These are phyloP conservation scores for Callopanchax toddi DNA, from an alignment of 2,113 vertebrate genomes.

Conservation along the genomic window DNA sequence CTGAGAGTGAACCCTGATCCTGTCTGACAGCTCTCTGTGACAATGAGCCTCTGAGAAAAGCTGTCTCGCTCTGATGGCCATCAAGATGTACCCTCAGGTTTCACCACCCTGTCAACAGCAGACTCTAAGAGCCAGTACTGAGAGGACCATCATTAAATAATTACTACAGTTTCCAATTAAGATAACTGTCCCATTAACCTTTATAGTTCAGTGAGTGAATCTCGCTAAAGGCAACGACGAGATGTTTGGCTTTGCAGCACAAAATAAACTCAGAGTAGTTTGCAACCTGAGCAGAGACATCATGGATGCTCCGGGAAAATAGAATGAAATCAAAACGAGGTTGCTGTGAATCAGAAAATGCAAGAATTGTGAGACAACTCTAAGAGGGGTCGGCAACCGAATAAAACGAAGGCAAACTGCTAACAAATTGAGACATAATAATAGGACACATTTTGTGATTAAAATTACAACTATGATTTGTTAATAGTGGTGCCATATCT, in stretches of 20 bases:
- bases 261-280: background rate
- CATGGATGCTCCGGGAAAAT: too few relatives aligned
- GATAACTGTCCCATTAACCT: conserved; percentile 10
- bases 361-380: too few relatives aligned
- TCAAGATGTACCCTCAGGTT: conserved; percentile 33
- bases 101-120: conserved; percentile 4
- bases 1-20: conserved; percentile 83
- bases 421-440: too few relatives aligned
- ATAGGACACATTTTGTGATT: too few relatives aligned
- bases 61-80: conserved; percentile 83
- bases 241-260: background rate
- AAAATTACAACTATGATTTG: too few relatives aligned
- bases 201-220: background rate
- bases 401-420: too few relatives aligned
- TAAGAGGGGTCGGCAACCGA: too few relatives aligned
- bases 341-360: too few relatives aligned
- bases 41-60: conserved; percentile 75
- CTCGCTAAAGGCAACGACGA: background rate
- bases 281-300: too few relatives aligned
- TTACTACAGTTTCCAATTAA: background rate
- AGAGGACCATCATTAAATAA: background rate
- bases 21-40: conserved; percentile 80
- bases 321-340: too few relatives aligned
- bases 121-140: background rate
- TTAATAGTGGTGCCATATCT: too few relatives aligned